phyloP scores from a whole-genome alignment of 2,888 invertebrate species.

The Drosophila birchii region DNA sequence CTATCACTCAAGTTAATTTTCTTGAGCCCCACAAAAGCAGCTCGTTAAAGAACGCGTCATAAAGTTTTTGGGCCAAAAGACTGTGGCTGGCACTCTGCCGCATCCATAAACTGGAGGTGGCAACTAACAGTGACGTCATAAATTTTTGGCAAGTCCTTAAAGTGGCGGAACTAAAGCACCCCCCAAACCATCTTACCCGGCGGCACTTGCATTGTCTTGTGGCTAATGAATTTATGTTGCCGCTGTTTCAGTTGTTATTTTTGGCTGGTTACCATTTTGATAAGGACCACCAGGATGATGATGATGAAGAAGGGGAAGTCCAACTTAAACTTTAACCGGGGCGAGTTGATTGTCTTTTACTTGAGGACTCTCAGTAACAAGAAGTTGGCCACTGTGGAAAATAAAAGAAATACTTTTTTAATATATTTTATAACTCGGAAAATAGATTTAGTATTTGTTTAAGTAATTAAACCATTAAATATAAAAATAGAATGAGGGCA shows the following conservation, averaged over 20 bases:
- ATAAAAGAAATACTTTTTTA: neutral
- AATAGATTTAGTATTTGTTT: neutral
- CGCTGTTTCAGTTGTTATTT: slow-evolving; percentile 32
- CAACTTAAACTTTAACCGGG: slow-evolving; percentile 61
- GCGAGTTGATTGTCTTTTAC: slow-evolving; percentile 64
- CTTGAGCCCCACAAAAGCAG: neutral
- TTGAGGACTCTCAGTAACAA: slow-evolving; percentile 5
- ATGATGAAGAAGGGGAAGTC: slow-evolving; percentile 16
- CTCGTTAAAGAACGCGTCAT: slow-evolving; percentile 30
- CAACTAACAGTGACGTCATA: slow-evolving; percentile 74
- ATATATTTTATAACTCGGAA: neutral
- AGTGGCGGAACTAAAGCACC: neutral
- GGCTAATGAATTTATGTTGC: slow-evolving; percentile 75
- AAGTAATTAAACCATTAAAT: neutral
- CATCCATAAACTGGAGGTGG: slow-evolving; percentile 37
- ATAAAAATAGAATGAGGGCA: neutral
- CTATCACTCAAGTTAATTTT: slow-evolving; percentile 24
- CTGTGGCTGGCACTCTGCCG: slow-evolving; percentile 24
- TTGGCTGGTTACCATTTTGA: slow-evolving; percentile 32
- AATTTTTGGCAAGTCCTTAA: slow-evolving; percentile 70
- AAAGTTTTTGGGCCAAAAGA: slow-evolving; percentile 16
- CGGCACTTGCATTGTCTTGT: slow-evolving; percentile 55
- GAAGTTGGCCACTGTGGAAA: neutral
- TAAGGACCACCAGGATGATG: slow-evolving; percentile 13
- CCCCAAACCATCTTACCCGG: slow-evolving; percentile 29